Evolutionary conservation across 1,140 invertebrate species (phyloP), one percentile per base, ranked within the genome.

Genomic region (Eufriesea mexicana): DNA sequence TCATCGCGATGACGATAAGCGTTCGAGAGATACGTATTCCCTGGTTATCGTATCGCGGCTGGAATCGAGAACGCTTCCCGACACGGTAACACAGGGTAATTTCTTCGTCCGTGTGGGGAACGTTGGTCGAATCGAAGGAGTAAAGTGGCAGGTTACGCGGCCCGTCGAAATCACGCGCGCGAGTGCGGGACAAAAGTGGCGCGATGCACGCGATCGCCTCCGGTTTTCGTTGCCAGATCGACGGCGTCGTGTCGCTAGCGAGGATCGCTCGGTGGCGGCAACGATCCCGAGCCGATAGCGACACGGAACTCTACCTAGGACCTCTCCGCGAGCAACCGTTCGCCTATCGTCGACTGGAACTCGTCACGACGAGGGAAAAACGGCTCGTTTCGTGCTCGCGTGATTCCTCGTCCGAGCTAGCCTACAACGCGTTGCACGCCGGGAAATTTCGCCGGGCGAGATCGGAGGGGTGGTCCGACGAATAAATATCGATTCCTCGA

Each of bases 81-180:
- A 23, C 42, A 74, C 78, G 85, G 49, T 51, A 74, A 47, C n/a
- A n/a, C n/a, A 85, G 62, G 64, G 61, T 49, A 67, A 86, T 83
- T 86, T 86, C 76, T 66, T 55, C 25, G 47, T 42, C 23, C 62
- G 67, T 35, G 35, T 4, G 35, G 35, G 35, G 35, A 35, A 35
- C 35, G 35, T 4, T 4, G 35, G 35, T 57, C 73, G 61, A 75
- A 66, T 57, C 8, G 23, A 67, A 14, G 23, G n/a, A 25, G 23
- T 5, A 25, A 28, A 61, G 59, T 61, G n/a, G 59, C 59, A 8
- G 25, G 45, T 73, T 73, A n/a, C 55, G 55, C 64, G 62, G 64
- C 35, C 55, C 77, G 62, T 35, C 10, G 73, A 49, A 82, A 87
- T 83, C 81, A 82, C 68, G 45, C 47, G 54, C n/a, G 28, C n/a